Conservation (phyloP, 2,888 invertebrate genomes). For the Hipparchia sbordonii region DNA sequence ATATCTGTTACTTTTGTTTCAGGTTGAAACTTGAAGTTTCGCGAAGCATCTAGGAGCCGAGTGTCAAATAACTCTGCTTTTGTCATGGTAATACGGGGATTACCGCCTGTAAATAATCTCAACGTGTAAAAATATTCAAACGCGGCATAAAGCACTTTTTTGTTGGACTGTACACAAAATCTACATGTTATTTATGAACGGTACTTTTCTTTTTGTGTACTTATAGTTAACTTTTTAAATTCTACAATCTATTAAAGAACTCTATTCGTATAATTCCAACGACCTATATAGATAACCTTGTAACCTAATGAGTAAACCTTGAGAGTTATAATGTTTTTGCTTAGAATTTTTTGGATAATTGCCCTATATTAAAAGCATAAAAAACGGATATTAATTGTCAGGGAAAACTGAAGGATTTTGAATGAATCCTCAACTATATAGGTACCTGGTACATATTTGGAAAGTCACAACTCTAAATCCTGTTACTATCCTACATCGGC, state of each 20-base stretch:
- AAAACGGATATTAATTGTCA: too few relatives aligned
- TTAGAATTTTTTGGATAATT: too few relatives aligned
- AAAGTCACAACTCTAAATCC: not conserved
- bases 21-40: constrained; percentile 8
- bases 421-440: too few relatives aligned
- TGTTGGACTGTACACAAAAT: not conserved
- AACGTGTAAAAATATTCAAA: constrained; percentile 8
- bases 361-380: too few relatives aligned
- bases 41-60: not conserved
- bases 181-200: not conserved
- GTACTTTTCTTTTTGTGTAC: not conserved
- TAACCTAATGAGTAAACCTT: not conserved
- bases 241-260: not conserved
- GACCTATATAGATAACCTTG: not conserved
- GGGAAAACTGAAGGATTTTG: too few relatives aligned
- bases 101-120: constrained; percentile 4
- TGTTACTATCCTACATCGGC: constrained; percentile 8
- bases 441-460: too few relatives aligned
- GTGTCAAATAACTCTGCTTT: constrained; percentile 13
- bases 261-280: not conserved
- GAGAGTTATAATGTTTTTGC: too few relatives aligned
- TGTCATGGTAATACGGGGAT: constrained; percentile 14
- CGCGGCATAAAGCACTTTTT: constrained; percentile 7
- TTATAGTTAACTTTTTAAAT: too few relatives aligned
- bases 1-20: not conserved